A percentile compares a stretch with the other conserved stretches of the same genome.
Evolutionary conservation across 1,140 invertebrate species (phyloP).

Genomic region (Euwallacea similis): DNA sequence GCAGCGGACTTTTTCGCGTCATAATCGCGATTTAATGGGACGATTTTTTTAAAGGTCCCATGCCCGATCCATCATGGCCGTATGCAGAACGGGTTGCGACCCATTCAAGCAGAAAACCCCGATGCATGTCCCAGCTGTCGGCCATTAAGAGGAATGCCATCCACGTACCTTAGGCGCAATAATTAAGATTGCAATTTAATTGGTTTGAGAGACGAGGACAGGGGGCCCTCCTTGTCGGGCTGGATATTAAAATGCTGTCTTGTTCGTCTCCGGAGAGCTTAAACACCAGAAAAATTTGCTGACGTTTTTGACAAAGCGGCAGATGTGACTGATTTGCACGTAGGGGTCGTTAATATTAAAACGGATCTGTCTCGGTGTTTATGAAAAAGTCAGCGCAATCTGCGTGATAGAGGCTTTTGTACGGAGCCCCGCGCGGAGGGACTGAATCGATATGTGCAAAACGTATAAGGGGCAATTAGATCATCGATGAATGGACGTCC

Average conservation of each 20-base stretch:
- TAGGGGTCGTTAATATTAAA: slow-evolving; percentile 28
- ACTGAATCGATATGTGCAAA: neutral
- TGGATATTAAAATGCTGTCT: slow-evolving; percentile 16
- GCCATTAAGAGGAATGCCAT: slow-evolving; percentile 3
- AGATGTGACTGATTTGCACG: slow-evolving; percentile 26
- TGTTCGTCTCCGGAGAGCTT: slow-evolving; percentile 3
- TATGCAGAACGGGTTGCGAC: neutral
- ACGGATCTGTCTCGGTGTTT: slow-evolving; percentile 14
- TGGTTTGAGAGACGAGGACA: neutral
- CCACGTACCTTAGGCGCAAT: neutral
- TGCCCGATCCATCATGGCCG: slow-evolving; percentile 5
- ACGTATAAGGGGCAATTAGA: neutral
- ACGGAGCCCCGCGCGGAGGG: neutral
- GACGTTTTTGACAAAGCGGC: slow-evolving; percentile 32
- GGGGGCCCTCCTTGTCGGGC: neutral
- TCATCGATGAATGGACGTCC: no score
- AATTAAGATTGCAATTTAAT: no score
- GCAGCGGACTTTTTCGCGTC: neutral
- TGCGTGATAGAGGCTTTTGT: neutral
- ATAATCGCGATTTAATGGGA: slow-evolving; percentile 2
- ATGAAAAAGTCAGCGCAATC: slow-evolving; percentile 18
- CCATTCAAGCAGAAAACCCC: slow-evolving; percentile 2
- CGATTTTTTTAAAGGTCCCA: neutral
- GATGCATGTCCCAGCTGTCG: slow-evolving; percentile 1
- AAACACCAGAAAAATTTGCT: slow-evolving; percentile 9